Conservation (phyloP, 2,113 vertebrate species). For the Phodopus roborovskii region DNA sequence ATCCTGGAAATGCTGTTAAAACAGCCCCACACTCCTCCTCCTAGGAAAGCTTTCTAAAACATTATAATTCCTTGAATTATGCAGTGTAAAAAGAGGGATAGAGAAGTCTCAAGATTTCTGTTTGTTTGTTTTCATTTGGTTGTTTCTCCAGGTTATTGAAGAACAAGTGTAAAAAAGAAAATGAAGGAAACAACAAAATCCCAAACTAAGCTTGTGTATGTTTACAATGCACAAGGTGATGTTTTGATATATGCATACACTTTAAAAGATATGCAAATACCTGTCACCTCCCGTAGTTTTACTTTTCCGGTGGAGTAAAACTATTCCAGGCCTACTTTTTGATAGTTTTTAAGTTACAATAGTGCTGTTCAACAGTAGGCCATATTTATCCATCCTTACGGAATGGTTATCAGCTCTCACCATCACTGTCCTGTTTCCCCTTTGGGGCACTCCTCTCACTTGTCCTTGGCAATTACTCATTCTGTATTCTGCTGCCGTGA, state of each 20-base stretch:
- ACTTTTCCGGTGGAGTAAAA: not conserved
- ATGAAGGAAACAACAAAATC: not conserved
- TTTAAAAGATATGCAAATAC: not conserved
- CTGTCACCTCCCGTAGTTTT: not conserved
- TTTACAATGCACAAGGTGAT: not conserved
- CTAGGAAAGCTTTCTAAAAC: constrained; percentile 1
- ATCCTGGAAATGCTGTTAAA: constrained; percentile 82
- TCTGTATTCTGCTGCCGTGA: not conserved
- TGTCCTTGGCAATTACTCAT: not conserved
- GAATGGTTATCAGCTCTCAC: not conserved
- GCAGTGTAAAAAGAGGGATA: not conserved
- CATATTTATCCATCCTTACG: not conserved
- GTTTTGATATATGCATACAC: not conserved
- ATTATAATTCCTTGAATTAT: constrained; percentile 25
- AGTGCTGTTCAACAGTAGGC: not conserved
- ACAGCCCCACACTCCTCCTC: constrained; percentile 55
- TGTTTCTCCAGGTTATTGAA: not conserved
- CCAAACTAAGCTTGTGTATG: not conserved
- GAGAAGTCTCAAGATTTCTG: not conserved
- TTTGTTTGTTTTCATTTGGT: not conserved
- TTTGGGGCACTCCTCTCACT: no score
- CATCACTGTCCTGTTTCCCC: not conserved
- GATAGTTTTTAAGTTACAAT: not conserved
- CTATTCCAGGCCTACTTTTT: not conserved
- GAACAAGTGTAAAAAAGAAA: not conserved